Percentiles rank a stretch among this genome's conserved stretches.
Evolutionary conservation across 2,888 invertebrate species (phyloP).

Genomic region (Nipponacmea schrenckii): DNA sequence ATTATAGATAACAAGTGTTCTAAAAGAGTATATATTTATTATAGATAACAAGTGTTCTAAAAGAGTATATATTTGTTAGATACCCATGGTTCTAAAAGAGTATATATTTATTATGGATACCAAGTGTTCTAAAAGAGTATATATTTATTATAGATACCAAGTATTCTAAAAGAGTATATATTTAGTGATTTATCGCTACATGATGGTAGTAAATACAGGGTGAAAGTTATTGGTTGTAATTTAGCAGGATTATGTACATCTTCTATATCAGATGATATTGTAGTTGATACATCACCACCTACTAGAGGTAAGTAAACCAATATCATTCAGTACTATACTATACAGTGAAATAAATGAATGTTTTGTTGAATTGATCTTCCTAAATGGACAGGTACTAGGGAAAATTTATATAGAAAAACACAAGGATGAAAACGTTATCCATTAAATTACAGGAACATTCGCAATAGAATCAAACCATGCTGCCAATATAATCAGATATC

Average conservation of each 20-base stretch:
- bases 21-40: too few relatives aligned
- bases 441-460: conserved; percentile 28
- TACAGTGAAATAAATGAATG: too few relatives aligned
- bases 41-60: too few relatives aligned
- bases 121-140: not conserved
- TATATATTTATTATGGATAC: too few relatives aligned
- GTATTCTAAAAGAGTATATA: not conserved
- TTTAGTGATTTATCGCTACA: conserved; percentile 20
- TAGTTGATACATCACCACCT: conserved; percentile 27
- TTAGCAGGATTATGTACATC: conserved; percentile 35
- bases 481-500: conserved; percentile 15
- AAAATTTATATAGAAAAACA: too few relatives aligned
- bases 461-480: conserved; percentile 31
- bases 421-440: too few relatives aligned
- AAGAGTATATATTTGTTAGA: too few relatives aligned
- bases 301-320: conserved; percentile 17
- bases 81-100: too few relatives aligned
- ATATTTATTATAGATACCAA: not conserved
- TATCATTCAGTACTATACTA: too few relatives aligned
- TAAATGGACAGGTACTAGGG: too few relatives aligned
- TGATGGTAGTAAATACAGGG: conserved; percentile 37
- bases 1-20: too few relatives aligned
- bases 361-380: too few relatives aligned
- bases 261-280: conserved; percentile 17
- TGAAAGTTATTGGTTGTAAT: conserved; percentile 39